Base-by-base conservation (phyloP, 1,140 invertebrate genomes). In the Pemphigus obesinymphae region DNA sequence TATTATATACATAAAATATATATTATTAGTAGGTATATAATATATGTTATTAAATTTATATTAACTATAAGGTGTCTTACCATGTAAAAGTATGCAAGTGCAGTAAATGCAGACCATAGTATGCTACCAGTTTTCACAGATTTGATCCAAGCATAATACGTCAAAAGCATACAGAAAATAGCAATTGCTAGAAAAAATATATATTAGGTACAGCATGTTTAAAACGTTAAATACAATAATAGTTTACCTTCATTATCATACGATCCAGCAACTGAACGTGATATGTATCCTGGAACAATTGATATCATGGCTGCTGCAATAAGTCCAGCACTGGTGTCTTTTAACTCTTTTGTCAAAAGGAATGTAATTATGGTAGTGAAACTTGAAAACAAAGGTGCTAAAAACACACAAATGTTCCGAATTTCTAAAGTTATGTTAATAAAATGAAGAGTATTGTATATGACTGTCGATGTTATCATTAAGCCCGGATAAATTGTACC, bases 71-170 rank as follows among this genome's bases (percentile, higher is more conserved):
- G 29, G 15, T 68, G 5, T 86, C 88, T 88, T 85, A 95, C 97
- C 97, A 99, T 99, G 88, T 99, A 99, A 88, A 99, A 99, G 87
- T 99, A 99, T 23, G 96, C 96, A 17, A 99, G 87, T 1, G 96
- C 93, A 40, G 96, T 93, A 85, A 97, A 90, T 3, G 94, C 92
- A 0, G 95, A 91, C 96, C 96, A 98, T 78, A 95, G 92, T 82
- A 98, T 93, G 29, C 95, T 94, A 82, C 97, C 97, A 20, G 95
- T 97, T 88, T 99, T 98, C 0, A 99, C 95, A 23, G 96, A 92
- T 88, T 98, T 98, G 78, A 99, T 98, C 97, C 97, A 99, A 87
- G 96, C 91, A 86, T 97, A 97, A 87, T 99, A 99, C 0, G 97
- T 99, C 55, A 99, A 90, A 72, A 99, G 88, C 97, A 99, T 98